These are phyloP conservation scores for Sebastolobus alascanus DNA, from an alignment of 2,797 vertebrate species.

Conservation along the genomic window DNA sequence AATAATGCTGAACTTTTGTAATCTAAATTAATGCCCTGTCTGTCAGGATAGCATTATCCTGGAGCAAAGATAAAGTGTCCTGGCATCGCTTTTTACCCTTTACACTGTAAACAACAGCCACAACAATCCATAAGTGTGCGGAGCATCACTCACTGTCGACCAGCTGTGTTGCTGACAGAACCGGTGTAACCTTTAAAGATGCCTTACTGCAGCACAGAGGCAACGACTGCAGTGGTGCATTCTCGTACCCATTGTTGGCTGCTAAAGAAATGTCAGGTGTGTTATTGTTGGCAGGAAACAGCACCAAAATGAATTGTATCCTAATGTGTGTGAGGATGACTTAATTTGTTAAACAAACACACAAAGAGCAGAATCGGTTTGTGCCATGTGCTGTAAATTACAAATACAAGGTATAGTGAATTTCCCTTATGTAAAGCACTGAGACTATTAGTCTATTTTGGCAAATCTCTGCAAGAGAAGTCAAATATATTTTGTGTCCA, in stretches of 20 bases:
- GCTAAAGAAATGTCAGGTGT: neutral
- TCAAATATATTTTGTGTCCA: neutral
- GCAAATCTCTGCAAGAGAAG: neutral
- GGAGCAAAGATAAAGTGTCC: slow-evolving; percentile 15
- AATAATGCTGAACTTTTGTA: slow-evolving; percentile 10
- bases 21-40: slow-evolving; percentile 5
- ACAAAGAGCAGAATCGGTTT: neutral
- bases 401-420: neutral
- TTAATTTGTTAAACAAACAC: neutral
- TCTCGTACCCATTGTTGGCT: neutral
- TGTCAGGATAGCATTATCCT: slow-evolving; percentile 17
- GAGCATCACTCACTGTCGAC: slow-evolving; percentile 31
- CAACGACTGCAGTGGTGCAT: neutral
- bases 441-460: neutral
- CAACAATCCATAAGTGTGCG: slow-evolving; percentile 20
- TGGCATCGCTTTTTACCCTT: slow-evolving; percentile 10
- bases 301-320: neutral
- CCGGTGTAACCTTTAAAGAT: slow-evolving; percentile 25
- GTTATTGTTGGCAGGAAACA: neutral
- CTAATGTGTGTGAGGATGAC: neutral
- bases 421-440: neutral
- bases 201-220: neutral
- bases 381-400: neutral
- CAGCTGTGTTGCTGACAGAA: slow-evolving; percentile 28
- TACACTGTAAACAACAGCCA: slow-evolving; percentile 34